These are phyloP conservation scores for Xylocampa areola DNA, from an alignment of 2,888 invertebrate genomes.

Conservation along the genomic window DNA sequence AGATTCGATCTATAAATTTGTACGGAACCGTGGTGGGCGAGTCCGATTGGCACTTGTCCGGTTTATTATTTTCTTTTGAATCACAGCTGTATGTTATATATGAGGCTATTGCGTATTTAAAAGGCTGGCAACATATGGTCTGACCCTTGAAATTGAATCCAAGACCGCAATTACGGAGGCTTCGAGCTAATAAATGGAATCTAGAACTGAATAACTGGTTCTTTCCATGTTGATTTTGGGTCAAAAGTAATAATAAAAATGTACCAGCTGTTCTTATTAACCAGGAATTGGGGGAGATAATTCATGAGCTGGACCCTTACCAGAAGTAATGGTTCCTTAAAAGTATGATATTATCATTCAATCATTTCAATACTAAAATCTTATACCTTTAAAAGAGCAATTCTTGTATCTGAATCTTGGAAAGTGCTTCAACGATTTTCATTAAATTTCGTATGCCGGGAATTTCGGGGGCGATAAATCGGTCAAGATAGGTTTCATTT, in stretches of 20 bases:
- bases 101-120: constrained; percentile 42
- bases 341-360: no score
- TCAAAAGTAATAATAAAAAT: constrained; percentile 5
- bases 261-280: constrained; percentile 16
- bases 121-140: constrained; percentile 44
- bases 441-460: no score
- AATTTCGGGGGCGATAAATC: no score
- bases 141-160: constrained; percentile 49
- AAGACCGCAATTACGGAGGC: constrained; percentile 47
- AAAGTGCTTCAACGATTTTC: no score
- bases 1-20: no score
- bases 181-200: constrained; percentile 44
- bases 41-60: no score
- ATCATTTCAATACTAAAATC: no score
- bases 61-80: constrained; percentile 29
- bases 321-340: not conserved
- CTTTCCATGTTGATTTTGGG: constrained; percentile 26
- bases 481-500: no score
- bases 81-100: constrained; percentile 25
- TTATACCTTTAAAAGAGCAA: no score
- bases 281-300: not conserved
- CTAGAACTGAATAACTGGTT: constrained; percentile 32
- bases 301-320: not conserved
- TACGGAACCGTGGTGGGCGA: no score
- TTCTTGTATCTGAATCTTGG: no score